phyloP scores from a whole-genome alignment of 2,888 invertebrate genomes.

The Xiphydria camelus region DNA sequence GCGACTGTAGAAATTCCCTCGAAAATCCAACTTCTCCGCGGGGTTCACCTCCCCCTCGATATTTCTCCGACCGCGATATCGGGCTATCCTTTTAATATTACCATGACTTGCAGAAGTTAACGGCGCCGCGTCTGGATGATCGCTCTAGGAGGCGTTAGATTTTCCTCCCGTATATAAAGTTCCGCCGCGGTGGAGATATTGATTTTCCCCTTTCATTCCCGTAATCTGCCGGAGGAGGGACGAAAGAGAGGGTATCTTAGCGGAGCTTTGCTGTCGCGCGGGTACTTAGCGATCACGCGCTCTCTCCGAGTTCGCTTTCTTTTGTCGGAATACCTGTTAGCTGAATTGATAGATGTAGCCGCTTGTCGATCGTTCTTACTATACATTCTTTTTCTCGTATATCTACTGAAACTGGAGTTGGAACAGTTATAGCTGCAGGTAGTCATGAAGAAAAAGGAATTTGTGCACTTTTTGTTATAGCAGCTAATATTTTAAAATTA shows the following conservation, averaged over 20 bases:
- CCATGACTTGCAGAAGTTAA: constrained; percentile 3
- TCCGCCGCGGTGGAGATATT: not conserved
- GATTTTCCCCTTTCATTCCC: constrained; percentile 2
- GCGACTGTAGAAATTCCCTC: no score
- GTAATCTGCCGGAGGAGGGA: not conserved
- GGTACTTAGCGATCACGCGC: constrained; percentile 4
- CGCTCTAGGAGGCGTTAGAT: not conserved
- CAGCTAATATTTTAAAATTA: no score
- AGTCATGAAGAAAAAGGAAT: no score
- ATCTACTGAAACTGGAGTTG: no score
- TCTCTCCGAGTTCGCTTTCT: no score
- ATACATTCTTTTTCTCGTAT: no score
- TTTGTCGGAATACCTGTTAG: no score
- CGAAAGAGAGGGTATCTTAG: no score
- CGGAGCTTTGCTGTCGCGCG: not conserved
- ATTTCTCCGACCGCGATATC: not conserved
- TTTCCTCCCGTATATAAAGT: constrained; percentile 1
- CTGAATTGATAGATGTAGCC: no score
- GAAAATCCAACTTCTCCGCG: not conserved
- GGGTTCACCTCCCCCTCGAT: not conserved
- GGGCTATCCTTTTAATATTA: constrained; percentile 4
- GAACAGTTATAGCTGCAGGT: no score
- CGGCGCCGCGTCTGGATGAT: not conserved
- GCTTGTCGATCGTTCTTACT: no score
- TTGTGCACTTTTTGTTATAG: no score